Evolutionary conservation across 2,797 vertebrate genomes (phyloP), one percentile per base, ranked within the genome.

Genomic region (Phoxinus dragarum): DNA sequence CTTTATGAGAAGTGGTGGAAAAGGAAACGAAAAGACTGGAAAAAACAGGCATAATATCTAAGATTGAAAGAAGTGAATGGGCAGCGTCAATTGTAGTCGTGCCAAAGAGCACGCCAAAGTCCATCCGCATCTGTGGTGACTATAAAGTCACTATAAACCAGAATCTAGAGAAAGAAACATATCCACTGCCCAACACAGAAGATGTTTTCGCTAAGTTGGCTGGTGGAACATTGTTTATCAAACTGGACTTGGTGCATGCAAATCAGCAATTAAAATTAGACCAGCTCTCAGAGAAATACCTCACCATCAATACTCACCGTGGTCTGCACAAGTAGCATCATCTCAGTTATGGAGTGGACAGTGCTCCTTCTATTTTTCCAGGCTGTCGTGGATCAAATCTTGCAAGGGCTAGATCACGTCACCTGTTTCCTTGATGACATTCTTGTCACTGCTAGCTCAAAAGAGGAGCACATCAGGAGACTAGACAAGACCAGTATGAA

Each of bases 361-460:
- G 75, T 67, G 71, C 72, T 3, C 84, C 54, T 38, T 67, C 64
- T n/a, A 76, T 88, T 19, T 87, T 87, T 86, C 42, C 75, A 83
- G 23, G 8, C 27, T 11, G 59, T 82, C 16, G 73, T 85, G 86
- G 74, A 89, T 34, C 74, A 88, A 27, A 78, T 87, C 31, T 34
- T 77, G 6, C 75, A 84, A 36, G 54, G 54, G 3, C 5, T 85
- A 19, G 82, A 88, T 17, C 49, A 75, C 52, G 80, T 88, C 4
- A 72, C 61, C 12, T 82, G 68, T 27, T 89, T 89, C 27, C 68
- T 85, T 10, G 78, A 85, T 84, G 72, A 88, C n/a, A 86, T 89
- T 8, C 64, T 86, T 12, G 42, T 86, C 21, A 82, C 49, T 27
- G 81, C 54, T 5, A 49, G 17, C 6, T 49, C 73, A 17, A 82